These are phyloP conservation scores for Rhagonycha lutea DNA, from an alignment of 2,888 invertebrate genomes.

Conservation along the genomic window DNA sequence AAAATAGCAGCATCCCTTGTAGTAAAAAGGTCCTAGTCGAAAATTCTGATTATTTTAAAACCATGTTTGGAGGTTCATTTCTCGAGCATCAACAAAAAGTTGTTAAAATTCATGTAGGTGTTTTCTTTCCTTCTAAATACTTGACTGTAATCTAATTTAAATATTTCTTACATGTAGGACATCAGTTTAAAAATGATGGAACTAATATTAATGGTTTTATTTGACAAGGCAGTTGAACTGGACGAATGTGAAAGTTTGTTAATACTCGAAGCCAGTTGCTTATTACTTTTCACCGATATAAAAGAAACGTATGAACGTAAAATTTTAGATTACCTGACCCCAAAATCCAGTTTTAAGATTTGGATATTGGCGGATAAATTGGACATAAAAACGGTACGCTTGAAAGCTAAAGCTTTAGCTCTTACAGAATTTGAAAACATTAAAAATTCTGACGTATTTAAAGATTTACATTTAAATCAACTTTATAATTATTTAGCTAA, in stretches of 20 bases:
- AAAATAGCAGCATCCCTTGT: conserved; percentile 32
- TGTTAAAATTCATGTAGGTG: conserved; percentile 50
- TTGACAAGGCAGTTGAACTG: conserved; percentile 40
- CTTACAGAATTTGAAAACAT: conserved; percentile 46
- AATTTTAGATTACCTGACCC: conserved; percentile 37
- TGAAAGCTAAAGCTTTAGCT: conserved; percentile 50
- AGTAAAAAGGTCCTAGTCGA: conserved; percentile 44
- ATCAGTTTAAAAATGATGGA: conserved; percentile 51
- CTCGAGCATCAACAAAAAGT: conserved; percentile 47
- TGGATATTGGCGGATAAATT: conserved; percentile 47
- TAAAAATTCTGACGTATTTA: conserved; percentile 41
- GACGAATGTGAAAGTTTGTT: conserved; percentile 44
- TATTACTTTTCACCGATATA: conserved; percentile 53
- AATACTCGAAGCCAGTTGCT: conserved; percentile 51
- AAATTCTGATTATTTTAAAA: conserved; percentile 56
- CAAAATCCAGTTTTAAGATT: conserved; percentile 46
- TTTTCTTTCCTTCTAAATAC: background rate
- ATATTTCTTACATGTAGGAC: conserved; percentile 45
- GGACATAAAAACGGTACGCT: conserved; percentile 42
- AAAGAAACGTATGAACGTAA: conserved; percentile 41
- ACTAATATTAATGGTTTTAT: conserved; percentile 47
- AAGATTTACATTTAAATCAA: conserved; percentile 45
- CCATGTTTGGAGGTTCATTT: conserved; percentile 56
- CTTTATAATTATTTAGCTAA: conserved; percentile 50
- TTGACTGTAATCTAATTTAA: background rate